Percentiles rank a stretch among this genome's conserved stretches.
Evolutionary conservation across 2,797 vertebrate genomes (phyloP).

Genomic region (Novumbra hubbsi): DNA sequence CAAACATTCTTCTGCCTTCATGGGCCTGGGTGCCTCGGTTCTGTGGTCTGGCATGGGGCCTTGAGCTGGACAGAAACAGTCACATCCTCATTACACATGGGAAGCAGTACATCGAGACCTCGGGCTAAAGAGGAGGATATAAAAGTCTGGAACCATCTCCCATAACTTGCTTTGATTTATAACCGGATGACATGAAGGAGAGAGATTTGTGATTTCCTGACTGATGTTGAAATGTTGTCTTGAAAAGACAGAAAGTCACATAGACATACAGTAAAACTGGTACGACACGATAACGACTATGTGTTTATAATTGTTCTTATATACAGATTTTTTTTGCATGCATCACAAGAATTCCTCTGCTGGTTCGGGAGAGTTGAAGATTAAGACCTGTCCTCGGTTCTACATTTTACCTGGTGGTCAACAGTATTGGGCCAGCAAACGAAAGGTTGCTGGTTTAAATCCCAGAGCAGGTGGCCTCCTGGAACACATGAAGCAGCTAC

Average conservation of each 20-base stretch:
- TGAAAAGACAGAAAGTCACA: not conserved
- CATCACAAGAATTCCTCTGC: too few relatives aligned
- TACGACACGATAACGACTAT: not conserved
- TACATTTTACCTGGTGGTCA: too few relatives aligned
- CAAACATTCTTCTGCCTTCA: slow-evolving; percentile 5
- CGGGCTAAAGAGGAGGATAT: slow-evolving; percentile 26
- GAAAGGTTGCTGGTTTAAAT: too few relatives aligned
- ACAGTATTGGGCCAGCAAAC: too few relatives aligned
- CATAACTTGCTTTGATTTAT: slow-evolving; percentile 48
- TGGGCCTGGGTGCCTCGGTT: slow-evolving; percentile 27
- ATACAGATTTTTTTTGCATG: too few relatives aligned
- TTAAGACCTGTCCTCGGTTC: too few relatives aligned
- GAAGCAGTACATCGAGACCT: slow-evolving; percentile 22
- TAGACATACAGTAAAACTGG: not conserved
- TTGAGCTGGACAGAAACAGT: slow-evolving; percentile 38
- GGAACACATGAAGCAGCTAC: too few relatives aligned
- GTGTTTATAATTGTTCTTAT: not conserved
- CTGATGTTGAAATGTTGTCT: slow-evolving; percentile 22
- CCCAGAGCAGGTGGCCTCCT: too few relatives aligned
- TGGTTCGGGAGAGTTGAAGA: too few relatives aligned
- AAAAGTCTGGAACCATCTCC: slow-evolving; percentile 43
- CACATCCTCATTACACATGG: slow-evolving; percentile 21
- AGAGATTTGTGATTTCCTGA: slow-evolving; percentile 32
- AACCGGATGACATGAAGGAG: slow-evolving; percentile 35
- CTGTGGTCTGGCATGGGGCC: slow-evolving; percentile 13